Base-by-base conservation (phyloP, 2,888 invertebrate species). In the Pediacus dermestoides region DNA sequence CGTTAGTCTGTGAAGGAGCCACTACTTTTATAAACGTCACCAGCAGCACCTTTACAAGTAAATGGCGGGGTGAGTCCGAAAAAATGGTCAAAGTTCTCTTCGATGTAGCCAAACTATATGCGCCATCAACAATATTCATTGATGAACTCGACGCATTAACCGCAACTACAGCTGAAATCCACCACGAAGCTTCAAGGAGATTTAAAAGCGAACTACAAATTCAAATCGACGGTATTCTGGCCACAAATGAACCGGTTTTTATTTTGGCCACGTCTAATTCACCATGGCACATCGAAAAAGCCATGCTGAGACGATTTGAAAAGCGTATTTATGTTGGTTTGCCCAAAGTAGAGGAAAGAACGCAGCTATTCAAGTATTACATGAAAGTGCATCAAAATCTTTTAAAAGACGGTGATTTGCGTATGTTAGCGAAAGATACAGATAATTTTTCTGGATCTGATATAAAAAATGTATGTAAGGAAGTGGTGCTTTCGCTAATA, bases 11-110 rank as follows among this genome's bases (percentile, higher is more conserved):
- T 1, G 89, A 92, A 68, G 84, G 86, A 46, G 69, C 63, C 57
- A 78, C 72, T 2, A 88, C 88, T 0, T 93, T 95, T 70, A 92
- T 96, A 66, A 94, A 93, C 63, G 81, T 95, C 8, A 85, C 90
- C 2, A 85, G 90, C 42, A 89, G 92, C 57, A 83, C 86, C 2
- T 78, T 95, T 26, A 80, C 93, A n/a, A 91, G 89, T 58, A 96
- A 96, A 69, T 95, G 94, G 94, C 74, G 94, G 16, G 95, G 95
- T 0, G 95, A 96, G 55, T 93, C 93, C 0, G 95, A 95, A 71
- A 94, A 93, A 70, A 82, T 92, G 53, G 76, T 95, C 26, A 82
- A 89, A 71, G 82, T 90, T 0, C 72, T 95, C 27, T 93, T 93
- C 66, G 89, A 93, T 52, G 73, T 92, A 68, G 94, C 95, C 9